Percentiles rank a stretch among this genome's conserved stretches.
Conservation (phyloP, 2,888 invertebrate species). For the Himalopsyche anomala region DNA sequence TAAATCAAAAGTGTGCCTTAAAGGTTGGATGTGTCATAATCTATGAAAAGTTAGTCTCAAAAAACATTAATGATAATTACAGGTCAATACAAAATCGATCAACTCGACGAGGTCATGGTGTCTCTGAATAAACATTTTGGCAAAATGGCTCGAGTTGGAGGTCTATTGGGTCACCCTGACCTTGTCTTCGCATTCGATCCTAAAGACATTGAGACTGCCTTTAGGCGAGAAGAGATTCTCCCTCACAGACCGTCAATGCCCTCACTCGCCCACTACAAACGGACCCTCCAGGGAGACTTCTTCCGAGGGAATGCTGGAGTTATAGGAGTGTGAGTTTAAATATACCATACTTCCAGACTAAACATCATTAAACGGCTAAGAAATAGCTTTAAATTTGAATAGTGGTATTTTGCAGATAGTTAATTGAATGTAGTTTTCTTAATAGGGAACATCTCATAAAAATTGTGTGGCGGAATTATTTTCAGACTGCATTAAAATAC, state of each 20-base stretch:
- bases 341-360: conserved; percentile 36
- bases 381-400: no score
- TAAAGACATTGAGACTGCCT: conserved; percentile 83
- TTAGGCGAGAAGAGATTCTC: conserved; percentile 82
- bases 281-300: conserved; percentile 81
- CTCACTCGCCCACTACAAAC: conserved; percentile 84
- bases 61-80: conserved; percentile 46
- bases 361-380: no score
- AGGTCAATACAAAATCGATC: conserved; percentile 79
- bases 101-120: conserved; percentile 76
- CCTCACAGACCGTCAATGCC: conserved; percentile 86
- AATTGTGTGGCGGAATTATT: no score
- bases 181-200: conserved; percentile 85
- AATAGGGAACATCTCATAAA: no score
- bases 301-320: conserved; percentile 84
- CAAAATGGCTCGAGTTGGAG: conserved; percentile 78
- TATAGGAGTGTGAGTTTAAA: conserved; percentile 83
- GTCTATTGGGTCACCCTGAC: conserved; percentile 86
- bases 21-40: background rate
- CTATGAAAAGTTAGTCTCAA: background rate
- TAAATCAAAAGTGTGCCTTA: no score
- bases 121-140: conserved; percentile 72
- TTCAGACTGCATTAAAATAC: no score
- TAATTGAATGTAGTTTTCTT: no score
- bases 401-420: no score